Conservation (phyloP, 2,888 invertebrate species). For the Lithophane socia region DNA sequence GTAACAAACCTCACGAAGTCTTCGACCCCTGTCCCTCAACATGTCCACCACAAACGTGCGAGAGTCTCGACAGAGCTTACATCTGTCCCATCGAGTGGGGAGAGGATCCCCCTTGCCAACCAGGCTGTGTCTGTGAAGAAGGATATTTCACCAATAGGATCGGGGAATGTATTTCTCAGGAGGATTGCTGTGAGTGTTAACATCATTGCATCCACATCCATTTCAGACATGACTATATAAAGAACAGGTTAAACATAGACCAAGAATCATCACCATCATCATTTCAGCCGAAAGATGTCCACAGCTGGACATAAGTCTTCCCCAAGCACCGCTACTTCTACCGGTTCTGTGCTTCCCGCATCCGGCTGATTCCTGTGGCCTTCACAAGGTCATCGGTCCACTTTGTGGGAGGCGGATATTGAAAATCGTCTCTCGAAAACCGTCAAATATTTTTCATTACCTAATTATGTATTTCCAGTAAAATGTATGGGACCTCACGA, state of each 20-base stretch:
- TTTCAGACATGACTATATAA: background rate
- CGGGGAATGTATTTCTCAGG: constrained; percentile 36
- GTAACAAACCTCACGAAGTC: constrained; percentile 50
- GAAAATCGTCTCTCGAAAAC: too few species aligned
- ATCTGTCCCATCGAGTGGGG: constrained; percentile 37
- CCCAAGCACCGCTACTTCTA: too few species aligned
- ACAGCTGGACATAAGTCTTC: too few species aligned
- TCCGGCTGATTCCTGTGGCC: too few species aligned
- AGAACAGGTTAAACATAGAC: too few species aligned
- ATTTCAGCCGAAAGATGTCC: too few species aligned
- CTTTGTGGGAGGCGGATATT: too few species aligned
- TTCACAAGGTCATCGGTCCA: too few species aligned
- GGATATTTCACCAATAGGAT: constrained; percentile 44
- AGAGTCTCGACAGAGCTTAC: constrained; percentile 51
- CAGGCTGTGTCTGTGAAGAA: constrained; percentile 41
- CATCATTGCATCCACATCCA: background rate
- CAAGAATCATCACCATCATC: too few species aligned
- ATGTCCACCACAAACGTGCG: constrained; percentile 70
- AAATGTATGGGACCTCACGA: constrained; percentile 59
- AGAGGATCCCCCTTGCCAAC: constrained; percentile 34
- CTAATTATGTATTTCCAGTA: background rate
- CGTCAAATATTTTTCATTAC: background rate
- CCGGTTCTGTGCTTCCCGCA: too few species aligned
- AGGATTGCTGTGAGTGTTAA: constrained; percentile 49
- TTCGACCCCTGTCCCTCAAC: constrained; percentile 57